phyloP scores from a whole-genome alignment of 2,113 vertebrate species.

The Heliornis fulica region DNA sequence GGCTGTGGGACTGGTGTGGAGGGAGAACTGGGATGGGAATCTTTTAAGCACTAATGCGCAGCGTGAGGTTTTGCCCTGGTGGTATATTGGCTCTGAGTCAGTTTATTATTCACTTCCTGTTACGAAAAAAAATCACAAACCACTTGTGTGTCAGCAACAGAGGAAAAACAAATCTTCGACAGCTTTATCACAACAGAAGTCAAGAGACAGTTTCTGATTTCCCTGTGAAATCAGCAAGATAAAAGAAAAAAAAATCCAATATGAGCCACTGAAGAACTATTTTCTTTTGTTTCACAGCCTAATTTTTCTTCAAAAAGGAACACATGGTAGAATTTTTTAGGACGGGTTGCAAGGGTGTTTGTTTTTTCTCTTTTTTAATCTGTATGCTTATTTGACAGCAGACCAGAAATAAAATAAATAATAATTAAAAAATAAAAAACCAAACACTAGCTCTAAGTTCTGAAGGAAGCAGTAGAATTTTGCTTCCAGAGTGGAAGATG shows the following conservation, averaged over 20 bases:
- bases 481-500: not conserved
- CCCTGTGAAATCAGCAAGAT: not conserved
- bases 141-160: not conserved
- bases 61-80: not conserved
- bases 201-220: conserved; percentile 20
- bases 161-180: not conserved
- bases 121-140: not conserved
- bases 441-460: not conserved
- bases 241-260: not conserved
- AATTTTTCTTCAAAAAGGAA: conserved; percentile 37
- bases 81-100: not conserved
- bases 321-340: not conserved
- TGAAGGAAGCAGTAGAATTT: not conserved
- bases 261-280: not conserved
- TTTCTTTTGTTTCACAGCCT: not conserved
- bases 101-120: conserved; percentile 35
- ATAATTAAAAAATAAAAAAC: not conserved
- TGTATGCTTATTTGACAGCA: not conserved
- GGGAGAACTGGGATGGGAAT: not conserved
- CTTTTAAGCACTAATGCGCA: not conserved
- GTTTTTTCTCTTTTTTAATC: not conserved
- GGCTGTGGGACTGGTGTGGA: not conserved
- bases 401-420: not conserved
- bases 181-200: conserved; percentile 18
- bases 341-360: not conserved